Evolutionary conservation across 2,797 vertebrate species (phyloP).

Genomic region (Notoglanidium macrostoma): DNA sequence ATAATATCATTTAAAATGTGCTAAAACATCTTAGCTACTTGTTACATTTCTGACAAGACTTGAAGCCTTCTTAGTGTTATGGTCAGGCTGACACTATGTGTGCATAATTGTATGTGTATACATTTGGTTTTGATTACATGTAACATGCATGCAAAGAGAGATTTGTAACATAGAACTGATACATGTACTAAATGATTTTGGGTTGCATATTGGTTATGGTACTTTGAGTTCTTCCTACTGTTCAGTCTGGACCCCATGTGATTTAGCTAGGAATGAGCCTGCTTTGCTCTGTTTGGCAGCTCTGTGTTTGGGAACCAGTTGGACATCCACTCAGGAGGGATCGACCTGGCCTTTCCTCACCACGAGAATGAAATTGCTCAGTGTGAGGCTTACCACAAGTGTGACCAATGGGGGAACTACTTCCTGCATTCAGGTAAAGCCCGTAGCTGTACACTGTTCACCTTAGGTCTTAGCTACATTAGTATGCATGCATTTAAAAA

Average conservation of each 20-base stretch:
- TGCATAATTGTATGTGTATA: background rate
- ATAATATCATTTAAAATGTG: background rate
- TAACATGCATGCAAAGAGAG: background rate
- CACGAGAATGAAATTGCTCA: constrained; percentile 97
- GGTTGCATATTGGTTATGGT: background rate
- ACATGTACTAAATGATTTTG: background rate
- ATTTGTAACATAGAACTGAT: background rate
- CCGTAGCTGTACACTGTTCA: background rate
- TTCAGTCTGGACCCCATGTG: background rate
- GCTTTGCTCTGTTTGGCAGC: constrained; percentile 68
- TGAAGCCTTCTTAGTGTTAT: background rate
- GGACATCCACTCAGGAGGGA: constrained; percentile 93
- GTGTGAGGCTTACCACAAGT: constrained; percentile 89
- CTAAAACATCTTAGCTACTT: background rate
- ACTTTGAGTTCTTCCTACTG: background rate
- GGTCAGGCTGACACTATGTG: background rate
- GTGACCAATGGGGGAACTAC: constrained; percentile 93
- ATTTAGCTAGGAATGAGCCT: background rate
- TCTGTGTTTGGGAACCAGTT: constrained; percentile 88
- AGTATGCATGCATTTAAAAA: background rate
- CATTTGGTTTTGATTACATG: background rate
- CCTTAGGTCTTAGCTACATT: background rate
- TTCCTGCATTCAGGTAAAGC: constrained; percentile 92
- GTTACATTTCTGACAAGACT: background rate
- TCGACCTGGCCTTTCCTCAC: constrained; percentile 95